Evolutionary conservation across 30 jellyfish, hydroid and myxozoan species (phyloP), one percentile per base, ranked within the genome.

Genomic region (Aurelia coerulea): DNA sequence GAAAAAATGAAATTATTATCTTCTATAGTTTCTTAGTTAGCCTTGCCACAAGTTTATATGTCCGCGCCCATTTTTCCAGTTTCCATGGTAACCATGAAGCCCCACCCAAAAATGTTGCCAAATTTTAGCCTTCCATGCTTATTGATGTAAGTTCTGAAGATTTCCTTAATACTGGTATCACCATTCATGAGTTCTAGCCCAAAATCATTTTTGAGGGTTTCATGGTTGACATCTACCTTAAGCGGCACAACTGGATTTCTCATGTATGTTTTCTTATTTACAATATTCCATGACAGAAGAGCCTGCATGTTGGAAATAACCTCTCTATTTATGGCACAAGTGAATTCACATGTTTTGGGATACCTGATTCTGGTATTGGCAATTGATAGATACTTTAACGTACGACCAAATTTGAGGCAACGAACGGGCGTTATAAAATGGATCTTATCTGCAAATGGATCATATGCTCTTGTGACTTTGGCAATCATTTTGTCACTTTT

Each of bases 341-440:
- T 70, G 52, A 58, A 70, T 15, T 51, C 80, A 1, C 92, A 83
- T 62, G 59, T 60, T 33, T 76, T 70, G 14, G 86, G 71, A 15
- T 83, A 83, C 49, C 35, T 85, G 17, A 83, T 72, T 17, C 73
- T 83, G 18, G 73, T 62, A 1, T 18, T 83, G 9, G 92, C 92
- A 39, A 46, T 83, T 5, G 92, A 83, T 60, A 41, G 92, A 31
- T 71, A 69, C 63, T 83, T 83, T 74, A 37, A 65, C 33, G 86
- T 72, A 5, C 58, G 60, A 12, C 85, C 85, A 5, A 42, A 60
- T 32, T 12, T 62, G 9, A 73, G 64, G 15, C 58, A 66, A 75
- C 58, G 60, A 16, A 75, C 11, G 11, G 39, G 74, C 18, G 23
- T 66, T 6, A 68, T 87, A 8, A 58, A 49, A 58, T 42, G 62